These are phyloP conservation scores for Podarcis muralis DNA, from an alignment of 2,113 vertebrate genomes.

Conservation along the genomic window DNA sequence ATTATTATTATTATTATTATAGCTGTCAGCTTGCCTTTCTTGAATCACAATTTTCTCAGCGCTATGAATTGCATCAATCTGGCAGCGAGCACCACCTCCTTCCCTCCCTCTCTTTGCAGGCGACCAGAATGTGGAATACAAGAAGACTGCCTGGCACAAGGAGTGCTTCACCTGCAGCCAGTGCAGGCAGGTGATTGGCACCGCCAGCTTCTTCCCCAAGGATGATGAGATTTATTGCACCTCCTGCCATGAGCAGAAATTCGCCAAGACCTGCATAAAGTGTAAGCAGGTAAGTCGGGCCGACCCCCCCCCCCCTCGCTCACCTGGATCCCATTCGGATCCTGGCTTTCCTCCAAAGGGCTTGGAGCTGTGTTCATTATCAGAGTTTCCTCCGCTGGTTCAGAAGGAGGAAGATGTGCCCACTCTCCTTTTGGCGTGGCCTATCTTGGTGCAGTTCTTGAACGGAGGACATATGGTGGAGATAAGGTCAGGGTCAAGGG, in stretches of 20 bases:
- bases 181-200: conserved; percentile 92
- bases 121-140: conserved; percentile 93
- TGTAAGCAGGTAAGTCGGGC: conserved; percentile 88
- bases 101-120: conserved; percentile 71
- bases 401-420: too few species aligned
- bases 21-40: neutral
- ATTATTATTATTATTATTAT: too few species aligned
- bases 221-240: conserved; percentile 92
- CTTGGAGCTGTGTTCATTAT: neutral
- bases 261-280: conserved; percentile 90
- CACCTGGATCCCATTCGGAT: too few species aligned
- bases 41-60: neutral
- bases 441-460: too few species aligned
- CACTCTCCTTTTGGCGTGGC: too few species aligned
- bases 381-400: too few species aligned
- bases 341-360: neutral
- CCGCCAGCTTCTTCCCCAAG: conserved; percentile 92
- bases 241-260: conserved; percentile 92
- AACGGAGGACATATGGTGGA: too few species aligned
- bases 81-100: neutral
- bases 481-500: too few species aligned
- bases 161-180: conserved; percentile 94
- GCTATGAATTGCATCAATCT: neutral
- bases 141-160: conserved; percentile 94
- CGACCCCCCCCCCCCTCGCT: too few species aligned